phyloP scores from a whole-genome alignment of 2,888 invertebrate species.

The Corbicula japonica region DNA sequence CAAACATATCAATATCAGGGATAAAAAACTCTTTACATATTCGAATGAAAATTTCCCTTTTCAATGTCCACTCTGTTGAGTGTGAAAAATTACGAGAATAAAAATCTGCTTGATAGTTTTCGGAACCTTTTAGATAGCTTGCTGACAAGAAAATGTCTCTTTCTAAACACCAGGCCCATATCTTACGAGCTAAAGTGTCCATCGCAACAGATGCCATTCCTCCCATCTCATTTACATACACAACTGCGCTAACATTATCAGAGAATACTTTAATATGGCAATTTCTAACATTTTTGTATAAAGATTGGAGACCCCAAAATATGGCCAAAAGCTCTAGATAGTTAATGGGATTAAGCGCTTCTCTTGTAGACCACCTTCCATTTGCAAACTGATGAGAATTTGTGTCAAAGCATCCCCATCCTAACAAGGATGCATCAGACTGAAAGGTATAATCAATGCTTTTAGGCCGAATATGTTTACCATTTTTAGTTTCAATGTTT shows the following conservation, averaged over 20 bases:
- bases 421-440: conserved; percentile 11
- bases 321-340: conserved; percentile 4
- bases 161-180: conserved; percentile 26
- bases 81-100: neutral
- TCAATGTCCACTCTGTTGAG: neutral
- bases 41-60: no score
- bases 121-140: neutral
- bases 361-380: conserved; percentile 14
- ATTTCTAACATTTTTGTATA: neutral
- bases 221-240: conserved; percentile 15
- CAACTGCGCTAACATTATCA: conserved; percentile 18
- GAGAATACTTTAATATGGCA: conserved; percentile 16
- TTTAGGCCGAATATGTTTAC: neutral
- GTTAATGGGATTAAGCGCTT: conserved; percentile 17
- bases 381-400: neutral
- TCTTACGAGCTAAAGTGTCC: conserved; percentile 15
- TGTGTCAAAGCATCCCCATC: conserved; percentile 2
- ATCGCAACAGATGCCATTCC: conserved; percentile 11
- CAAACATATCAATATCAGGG: conserved; percentile 41
- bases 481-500: conserved; percentile 6
- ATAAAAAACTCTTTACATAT: conserved; percentile 13
- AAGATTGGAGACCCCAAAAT: conserved; percentile 3
- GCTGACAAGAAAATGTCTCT: conserved; percentile 13
- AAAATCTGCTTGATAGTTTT: neutral
- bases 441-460: neutral